Base-by-base conservation (phyloP, 2,797 vertebrate species). In the Picus viridis region DNA sequence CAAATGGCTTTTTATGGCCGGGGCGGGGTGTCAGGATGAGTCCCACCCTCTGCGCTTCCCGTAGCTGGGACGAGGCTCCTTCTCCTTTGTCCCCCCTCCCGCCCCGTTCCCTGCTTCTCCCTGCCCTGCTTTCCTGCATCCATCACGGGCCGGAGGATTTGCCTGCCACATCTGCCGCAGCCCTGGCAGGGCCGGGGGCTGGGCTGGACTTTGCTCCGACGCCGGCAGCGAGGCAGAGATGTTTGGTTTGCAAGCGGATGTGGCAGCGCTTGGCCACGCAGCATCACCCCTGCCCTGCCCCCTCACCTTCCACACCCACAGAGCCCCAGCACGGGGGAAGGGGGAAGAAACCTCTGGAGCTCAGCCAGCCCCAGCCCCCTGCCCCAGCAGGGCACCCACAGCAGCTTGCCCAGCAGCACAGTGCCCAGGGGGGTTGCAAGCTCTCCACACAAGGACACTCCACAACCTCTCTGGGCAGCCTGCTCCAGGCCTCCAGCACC, bases 251-350 rank as follows among this genome's bases (percentile, higher is more conserved):
- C 45, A 47, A 14, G 59, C 30, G 18, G 77, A 76, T 49, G 54
- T 56, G 65, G 77, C 72, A 65, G 71, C 54, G 0, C 20, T 41
- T 8, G 1, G 77, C 65, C 41, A 8, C 0, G 18, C 39, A n/a
- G 10, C 59, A 15, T 20, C 77, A 8, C 49, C 68, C 47, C 67
- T 15, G 63, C 34, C 53, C 79, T 3, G 39, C 3, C 1, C 78
- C 7, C 0, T 16, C 18, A 2, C 72, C 39, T 29, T 51, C 5
- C 51, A 0, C 2, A 2, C 58, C 34, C 49, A 51, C 23, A 12
- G 23, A 45, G 18, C 23, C 49, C 23, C 49, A 51, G 23, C 49
- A 24, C 36, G 49, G 49, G 49, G 23, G 49, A 12, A 23, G 49
- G 12, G 7, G 23, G 47, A 23, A 49, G 47, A 11, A 11, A 49